Evolutionary conservation across 2,797 vertebrate species (phyloP), one percentile per base, ranked within the genome.

Genomic region (Coilia nasus): DNA sequence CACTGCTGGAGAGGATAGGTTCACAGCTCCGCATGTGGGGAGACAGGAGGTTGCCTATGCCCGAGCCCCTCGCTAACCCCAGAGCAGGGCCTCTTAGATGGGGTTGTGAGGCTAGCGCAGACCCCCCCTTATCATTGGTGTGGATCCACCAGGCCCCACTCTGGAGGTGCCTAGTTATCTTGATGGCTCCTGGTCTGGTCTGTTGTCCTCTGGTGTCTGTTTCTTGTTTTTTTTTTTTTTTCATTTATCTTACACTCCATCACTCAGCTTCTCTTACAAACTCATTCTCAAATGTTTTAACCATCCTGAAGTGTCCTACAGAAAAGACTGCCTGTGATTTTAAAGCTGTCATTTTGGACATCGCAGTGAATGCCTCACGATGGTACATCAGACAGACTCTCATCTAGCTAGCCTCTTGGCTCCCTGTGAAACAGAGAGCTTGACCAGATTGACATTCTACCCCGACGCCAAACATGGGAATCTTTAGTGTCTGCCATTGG

Each of bases 1-100:
- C 92, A 82, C 44, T 60, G 95, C 97, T 98, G 97, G 97, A 97
- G 94, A 97, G 91, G 96, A 96, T 97, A 97, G 95, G 94, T 95
- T 96, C 96, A 97, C 97, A 98, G 97, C 97, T 97, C 57, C 83
- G 86, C 94, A 4, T 21, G 71, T 31, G 71, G 71, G 71, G 31
- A 35, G 35, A 78, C 71, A 0, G 71, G 71, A 93, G 94, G 86
- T 94, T 94, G 90, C 88, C 86, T 75, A 54, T 83, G 87, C 86
- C 86, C 93, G 90, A 91, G 92, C 89, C 91, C 91, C 92, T 10
- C 35, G 86, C 86, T 91, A 94, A 92, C 87, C 90, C 91, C 91
- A 83, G 88, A 90, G 88, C 47, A 64, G 91, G 94, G 93, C 95
- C 93, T 87, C 92, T 91, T 87, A 87, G 90, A 91, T 90, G 94